A percentile compares a stretch with the other conserved stretches of the same genome.
Evolutionary conservation across 2,888 invertebrate genomes (phyloP).

Genomic region (Calephelis perditalis): DNA sequence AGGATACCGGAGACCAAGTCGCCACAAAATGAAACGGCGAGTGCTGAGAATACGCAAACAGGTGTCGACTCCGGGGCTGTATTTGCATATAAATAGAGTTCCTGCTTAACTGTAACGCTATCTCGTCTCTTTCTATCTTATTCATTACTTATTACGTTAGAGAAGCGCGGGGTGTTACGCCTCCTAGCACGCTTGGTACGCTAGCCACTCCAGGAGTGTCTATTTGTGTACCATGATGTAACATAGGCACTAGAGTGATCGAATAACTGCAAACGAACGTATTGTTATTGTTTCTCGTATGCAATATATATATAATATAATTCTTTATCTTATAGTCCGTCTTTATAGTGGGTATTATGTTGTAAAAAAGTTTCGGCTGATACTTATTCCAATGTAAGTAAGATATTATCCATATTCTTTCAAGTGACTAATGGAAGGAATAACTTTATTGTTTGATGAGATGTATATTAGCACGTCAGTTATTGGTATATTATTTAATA

Average conservation of each 20-base stretch:
- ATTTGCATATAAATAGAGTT: constrained; percentile 79
- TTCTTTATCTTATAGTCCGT: no score
- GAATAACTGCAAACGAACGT: constrained; percentile 43
- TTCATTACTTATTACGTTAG: constrained; percentile 47
- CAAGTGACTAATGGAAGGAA: no score
- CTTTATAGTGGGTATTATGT: no score
- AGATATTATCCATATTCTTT: no score
- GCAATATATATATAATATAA: no score
- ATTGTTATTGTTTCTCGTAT: constrained; percentile 21
- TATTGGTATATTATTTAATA: constrained; percentile 38
- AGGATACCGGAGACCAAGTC: constrained; percentile 66
- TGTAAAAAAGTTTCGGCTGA: no score
- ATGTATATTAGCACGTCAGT: no score
- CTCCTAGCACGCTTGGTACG: constrained; percentile 63
- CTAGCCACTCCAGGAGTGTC: constrained; percentile 65
- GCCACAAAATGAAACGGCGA: constrained; percentile 64
- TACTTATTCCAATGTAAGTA: no score
- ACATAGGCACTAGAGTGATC: constrained; percentile 51
- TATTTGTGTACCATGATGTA: constrained; percentile 72
- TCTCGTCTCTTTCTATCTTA: constrained; percentile 66
- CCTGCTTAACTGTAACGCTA: constrained; percentile 77
- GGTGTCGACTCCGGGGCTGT: constrained; percentile 76
- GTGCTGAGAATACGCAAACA: constrained; percentile 76
- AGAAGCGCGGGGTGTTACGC: constrained; percentile 58
- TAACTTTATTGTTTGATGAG: no score